A percentile compares a stretch with the other conserved stretches of the same genome.
Conservation (phyloP, 2,113 vertebrate species). For the Kryptolebias marmoratus region DNA sequence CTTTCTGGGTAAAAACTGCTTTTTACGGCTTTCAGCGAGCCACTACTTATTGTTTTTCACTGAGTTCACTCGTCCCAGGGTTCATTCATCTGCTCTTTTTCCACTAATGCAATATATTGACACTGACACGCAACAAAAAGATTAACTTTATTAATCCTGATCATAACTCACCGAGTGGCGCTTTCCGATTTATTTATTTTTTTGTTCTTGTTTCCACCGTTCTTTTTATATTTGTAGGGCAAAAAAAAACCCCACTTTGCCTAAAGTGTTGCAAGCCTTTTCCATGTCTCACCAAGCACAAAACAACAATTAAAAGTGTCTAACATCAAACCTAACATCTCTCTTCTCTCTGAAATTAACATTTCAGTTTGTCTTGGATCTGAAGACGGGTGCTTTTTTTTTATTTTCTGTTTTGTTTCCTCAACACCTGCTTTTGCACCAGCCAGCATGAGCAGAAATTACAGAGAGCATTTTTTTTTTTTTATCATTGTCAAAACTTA, state of each 20-base stretch:
- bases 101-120: conserved; percentile 74
- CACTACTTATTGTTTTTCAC: conserved; percentile 56
- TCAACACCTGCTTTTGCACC: conserved; percentile 48
- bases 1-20: conserved; percentile 55
- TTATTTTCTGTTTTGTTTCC: not conserved
- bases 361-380: conserved; percentile 45
- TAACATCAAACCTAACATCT: conserved; percentile 57
- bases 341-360: conserved; percentile 57
- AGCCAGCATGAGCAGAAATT: conserved; percentile 45
- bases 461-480: conserved; percentile 16
- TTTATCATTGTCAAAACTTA: not conserved
- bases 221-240: conserved; percentile 30
- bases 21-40: conserved; percentile 41
- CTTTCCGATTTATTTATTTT: conserved; percentile 24
- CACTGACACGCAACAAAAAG: conserved; percentile 68
- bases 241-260: conserved; percentile 48
- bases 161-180: conserved; percentile 74
- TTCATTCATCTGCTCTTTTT: conserved; percentile 54
- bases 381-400: conserved; percentile 3
- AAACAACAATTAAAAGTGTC: conserved; percentile 48
- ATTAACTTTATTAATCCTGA: conserved; percentile 78
- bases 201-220: accelerated
- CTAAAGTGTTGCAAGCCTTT: conserved; percentile 41
- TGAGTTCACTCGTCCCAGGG: conserved; percentile 36
- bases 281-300: conserved; percentile 36